Base-by-base conservation (phyloP, 2,113 vertebrate genomes). In the Heliornis fulica region DNA sequence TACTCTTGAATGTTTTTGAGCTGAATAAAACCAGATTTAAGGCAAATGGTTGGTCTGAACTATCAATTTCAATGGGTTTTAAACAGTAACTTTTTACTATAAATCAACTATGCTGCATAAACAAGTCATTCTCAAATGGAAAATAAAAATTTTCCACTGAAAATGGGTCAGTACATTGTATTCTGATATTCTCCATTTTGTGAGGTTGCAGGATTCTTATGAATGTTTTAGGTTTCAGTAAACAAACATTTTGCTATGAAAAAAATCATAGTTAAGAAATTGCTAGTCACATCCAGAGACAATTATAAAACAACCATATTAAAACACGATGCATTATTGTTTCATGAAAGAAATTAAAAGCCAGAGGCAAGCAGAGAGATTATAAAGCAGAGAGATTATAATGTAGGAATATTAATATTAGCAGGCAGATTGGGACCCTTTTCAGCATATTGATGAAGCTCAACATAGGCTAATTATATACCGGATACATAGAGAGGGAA, bases 291-390 rank as follows among this genome's bases (percentile, higher is more conserved):
- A 87, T 81, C 46, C 50, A 19, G 50, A 90, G 46, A 90, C 41
- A 86, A 69, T 93, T 90, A 95, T 21, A 66, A 56, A 91, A n/a
- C 32, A 21, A 71, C 38, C 68, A 31, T 59, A 93, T 60, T 86
- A 81, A 83, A 96, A 46, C 59, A 84, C 5, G 20, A 68, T 7
- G 5, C 50, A 59, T 80, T 85, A 77, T 11, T 8, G 13, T 94
- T 83, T 94, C 59, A 81, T 81, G 76, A 78, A 89, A 93, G 76
- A 89, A 94, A 92, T 92, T 77, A 92, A 93, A 94, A 84, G 38
- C 68, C 72, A 68, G 95, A 90, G 86, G 76, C 91, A 83, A 94
- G 77, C 50, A 91, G 77, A 68, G 40, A 86, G 28, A 74, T 74
- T 83, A 74, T 66, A 54, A 56, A 94, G 77, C 50, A 91, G 77